Conservation (phyloP, 1,140 invertebrate genomes). For the Anadara kagoshimensis region DNA sequence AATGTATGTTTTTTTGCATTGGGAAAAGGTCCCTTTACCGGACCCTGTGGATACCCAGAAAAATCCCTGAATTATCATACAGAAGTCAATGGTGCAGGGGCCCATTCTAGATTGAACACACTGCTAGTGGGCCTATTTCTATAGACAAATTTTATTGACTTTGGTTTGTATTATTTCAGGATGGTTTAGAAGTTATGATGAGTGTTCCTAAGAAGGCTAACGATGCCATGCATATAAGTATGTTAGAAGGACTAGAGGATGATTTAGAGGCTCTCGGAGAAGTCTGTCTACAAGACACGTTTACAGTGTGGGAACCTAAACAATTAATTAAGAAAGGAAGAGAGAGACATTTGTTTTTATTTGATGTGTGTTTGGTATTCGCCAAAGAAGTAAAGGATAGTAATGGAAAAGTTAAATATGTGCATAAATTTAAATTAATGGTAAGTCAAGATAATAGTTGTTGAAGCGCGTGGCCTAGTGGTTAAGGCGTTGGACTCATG, state of each 20-base stretch:
- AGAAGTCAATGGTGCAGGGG: too few species aligned
- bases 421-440: conserved; percentile 97
- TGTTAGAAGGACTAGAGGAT: conserved; percentile 96
- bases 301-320: conserved; percentile 98
- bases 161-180: conserved; percentile 40
- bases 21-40: too few species aligned
- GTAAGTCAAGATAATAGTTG: too few species aligned
- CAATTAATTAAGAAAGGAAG: conserved; percentile 96
- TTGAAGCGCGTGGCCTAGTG: too few species aligned
- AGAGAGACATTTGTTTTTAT: conserved; percentile 98
- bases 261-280: conserved; percentile 74
- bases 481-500: too few species aligned
- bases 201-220: conserved; percentile 99
- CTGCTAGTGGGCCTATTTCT: too few species aligned
- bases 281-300: conserved; percentile 83
- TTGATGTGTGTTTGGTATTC: conserved; percentile 96
- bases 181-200: conserved; percentile 94
- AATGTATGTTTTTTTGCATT: too few species aligned
- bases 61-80: too few species aligned
- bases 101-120: too few species aligned
- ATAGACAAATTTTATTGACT: background rate
- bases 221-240: conserved; percentile 98
- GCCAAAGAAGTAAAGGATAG: conserved; percentile 98
- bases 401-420: conserved; percentile 92
- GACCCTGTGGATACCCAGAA: too few species aligned